phyloP scores from a whole-genome alignment of 2,888 invertebrate species.

The Archips crataeganus region DNA sequence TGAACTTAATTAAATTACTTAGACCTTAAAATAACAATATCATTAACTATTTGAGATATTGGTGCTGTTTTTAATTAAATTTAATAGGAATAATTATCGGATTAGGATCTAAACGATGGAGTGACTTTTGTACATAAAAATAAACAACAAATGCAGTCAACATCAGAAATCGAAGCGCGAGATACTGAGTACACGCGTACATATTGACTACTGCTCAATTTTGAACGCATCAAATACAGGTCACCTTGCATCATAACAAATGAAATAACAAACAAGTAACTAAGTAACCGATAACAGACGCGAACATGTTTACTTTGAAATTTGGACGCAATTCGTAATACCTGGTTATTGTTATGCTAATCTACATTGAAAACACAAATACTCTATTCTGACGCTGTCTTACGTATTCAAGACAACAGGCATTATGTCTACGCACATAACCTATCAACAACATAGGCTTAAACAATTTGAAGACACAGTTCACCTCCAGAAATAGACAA shows the following conservation, averaged over 20 bases:
- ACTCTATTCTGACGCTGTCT: not conserved
- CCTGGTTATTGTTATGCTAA: slow-evolving; percentile 38
- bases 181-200: not conserved
- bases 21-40: not conserved
- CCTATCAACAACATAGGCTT: not conserved
- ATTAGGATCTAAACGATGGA: no score
- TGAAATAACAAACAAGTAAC: slow-evolving; percentile 1
- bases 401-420: not conserved
- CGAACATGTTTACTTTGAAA: slow-evolving; percentile 31
- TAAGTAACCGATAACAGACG: slow-evolving; percentile 27
- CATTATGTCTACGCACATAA: not conserved
- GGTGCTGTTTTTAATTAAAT: no score
- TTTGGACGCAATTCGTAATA: slow-evolving; percentile 33
- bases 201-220: not conserved
- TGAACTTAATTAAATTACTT: not conserved
- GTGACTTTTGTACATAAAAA: no score
- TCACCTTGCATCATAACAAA: slow-evolving; percentile 28
- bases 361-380: not conserved
- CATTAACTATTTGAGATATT: not conserved
- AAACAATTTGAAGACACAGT: no score
- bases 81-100: no score
- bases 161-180: not conserved
- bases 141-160: no score
- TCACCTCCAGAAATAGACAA: not conserved
- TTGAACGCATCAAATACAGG: slow-evolving; percentile 13